Evolutionary conservation across 2,797 vertebrate genomes (phyloP).

Genomic region (Chaunax sp.): DNA sequence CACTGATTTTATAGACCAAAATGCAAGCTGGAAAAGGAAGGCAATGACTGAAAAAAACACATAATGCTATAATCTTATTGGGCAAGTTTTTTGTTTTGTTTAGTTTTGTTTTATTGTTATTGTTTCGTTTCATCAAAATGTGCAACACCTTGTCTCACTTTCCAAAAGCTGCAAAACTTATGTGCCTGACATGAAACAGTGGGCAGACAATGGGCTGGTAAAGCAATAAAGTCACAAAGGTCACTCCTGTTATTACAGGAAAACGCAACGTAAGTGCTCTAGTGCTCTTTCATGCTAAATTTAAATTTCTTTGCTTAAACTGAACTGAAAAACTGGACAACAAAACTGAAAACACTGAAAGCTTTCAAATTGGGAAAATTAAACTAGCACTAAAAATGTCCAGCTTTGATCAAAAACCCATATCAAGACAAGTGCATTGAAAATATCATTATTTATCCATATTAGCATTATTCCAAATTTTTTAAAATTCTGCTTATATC

Average conservation of each 20-base stretch:
- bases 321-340: neutral
- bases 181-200: neutral
- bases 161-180: neutral
- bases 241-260: neutral
- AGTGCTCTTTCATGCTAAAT: constrained; percentile 14
- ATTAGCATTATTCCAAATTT: too few relatives aligned
- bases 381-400: constrained; percentile 1
- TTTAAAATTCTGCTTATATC: too few relatives aligned
- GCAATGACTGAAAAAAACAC: neutral
- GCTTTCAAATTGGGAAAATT: neutral
- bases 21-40: neutral
- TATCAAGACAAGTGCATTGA: too few relatives aligned
- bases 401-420: neutral
- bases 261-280: neutral
- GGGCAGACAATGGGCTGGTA: neutral
- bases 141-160: neutral
- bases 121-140: constrained; percentile 2
- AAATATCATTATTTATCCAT: neutral
- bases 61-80: neutral
- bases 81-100: neutral
- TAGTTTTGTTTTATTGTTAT: too few relatives aligned
- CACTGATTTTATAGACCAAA: too few relatives aligned
- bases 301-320: neutral
- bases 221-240: neutral
- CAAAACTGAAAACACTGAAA: neutral